Evolutionary conservation across 2,888 invertebrate genomes (phyloP), one percentile per base, ranked within the genome.

Genomic region (Tuberolachnus salignus): DNA sequence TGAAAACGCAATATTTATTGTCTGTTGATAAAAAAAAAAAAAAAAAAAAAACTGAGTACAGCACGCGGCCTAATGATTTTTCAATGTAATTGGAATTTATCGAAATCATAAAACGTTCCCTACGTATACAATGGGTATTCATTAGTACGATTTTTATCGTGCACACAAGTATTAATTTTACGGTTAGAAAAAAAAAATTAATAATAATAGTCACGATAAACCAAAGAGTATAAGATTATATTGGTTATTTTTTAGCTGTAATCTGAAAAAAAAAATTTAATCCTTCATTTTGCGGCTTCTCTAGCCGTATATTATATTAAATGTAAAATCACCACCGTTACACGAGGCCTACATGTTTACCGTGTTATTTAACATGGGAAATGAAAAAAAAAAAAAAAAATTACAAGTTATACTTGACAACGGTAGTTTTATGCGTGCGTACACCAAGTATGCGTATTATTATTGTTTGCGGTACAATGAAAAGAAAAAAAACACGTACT

Each of bases 381-480:
- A 67, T 46, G 23, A 23, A 57, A 23, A n/a, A 23, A n/a, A 21
- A 42, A 57, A 16, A 21, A 16, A 21, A 42, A 21, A 63, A 19
- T 10, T 63, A 63, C 44, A 64, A 64, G 64, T 44, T 64, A 67
- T 26, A 67, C 66, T 67, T 21, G 26, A 51, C 66, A n/a, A 26
- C 23, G 10, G 14, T 23, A 51, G 49, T 67, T 49, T 26, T 49
- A 26, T 51, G 49, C 51, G 66, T 51, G 64, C 21, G 11, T 51
- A 67, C 23, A 13, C 26, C 49, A 26, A 67, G 66, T 34, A 34
- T 34, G 34, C 26, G n/a, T 51, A 14, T 57, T 67, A 51, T 67
- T 51, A 51, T 34, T 34, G 34, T 34, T 34, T 34, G 6, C 6
- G 34, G 34, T 23, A 67, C 23, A 49, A 46, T 26, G 49, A 10